Percentiles rank a stretch among this genome's conserved stretches.
phyloP scores from a whole-genome alignment of 2,888 invertebrate genomes.

The Chymomyza procnemis region DNA sequence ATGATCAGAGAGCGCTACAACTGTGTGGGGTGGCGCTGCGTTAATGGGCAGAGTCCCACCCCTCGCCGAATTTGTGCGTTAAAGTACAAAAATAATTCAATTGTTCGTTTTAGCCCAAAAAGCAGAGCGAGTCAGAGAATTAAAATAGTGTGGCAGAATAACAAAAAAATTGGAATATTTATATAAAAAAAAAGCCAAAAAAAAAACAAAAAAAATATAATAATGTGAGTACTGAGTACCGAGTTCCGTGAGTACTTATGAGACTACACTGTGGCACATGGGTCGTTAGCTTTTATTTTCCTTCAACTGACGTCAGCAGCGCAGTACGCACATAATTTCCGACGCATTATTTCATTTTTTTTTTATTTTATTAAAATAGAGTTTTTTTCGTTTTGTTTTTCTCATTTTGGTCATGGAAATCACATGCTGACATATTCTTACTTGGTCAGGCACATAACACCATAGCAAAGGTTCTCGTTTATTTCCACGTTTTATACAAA shows the following conservation, averaged over 20 bases:
- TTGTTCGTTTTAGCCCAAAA: constrained; percentile 56
- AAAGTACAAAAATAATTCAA: constrained; percentile 75
- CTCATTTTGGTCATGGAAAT: constrained; percentile 39
- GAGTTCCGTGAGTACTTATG: constrained; percentile 29
- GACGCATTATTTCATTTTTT: constrained; percentile 43
- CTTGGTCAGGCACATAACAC: constrained; percentile 19
- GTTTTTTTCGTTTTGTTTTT: constrained; percentile 34
- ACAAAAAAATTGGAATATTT: constrained; percentile 16
- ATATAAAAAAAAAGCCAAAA: constrained; percentile 39
- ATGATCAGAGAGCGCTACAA: constrained; percentile 21
- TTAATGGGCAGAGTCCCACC: constrained; percentile 72
- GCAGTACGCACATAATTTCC: constrained; percentile 66
- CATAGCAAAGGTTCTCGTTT: constrained; percentile 41
- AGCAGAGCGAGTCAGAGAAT: constrained; percentile 58
- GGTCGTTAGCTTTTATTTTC: constrained; percentile 39
- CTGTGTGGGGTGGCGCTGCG: constrained; percentile 69
- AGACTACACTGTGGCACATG: constrained; percentile 20
- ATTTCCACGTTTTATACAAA: constrained; percentile 20
- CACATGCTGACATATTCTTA: constrained; percentile 71
- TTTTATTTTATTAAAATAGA: not conserved
- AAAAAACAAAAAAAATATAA: constrained; percentile 42
- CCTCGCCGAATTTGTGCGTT: constrained; percentile 58
- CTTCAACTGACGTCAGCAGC: constrained; percentile 15
- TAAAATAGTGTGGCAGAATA: constrained; percentile 56
- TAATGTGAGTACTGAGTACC: constrained; percentile 42